Evolutionary conservation across 1,140 invertebrate genomes (phyloP).

Genomic region (Bombus superbus): DNA sequence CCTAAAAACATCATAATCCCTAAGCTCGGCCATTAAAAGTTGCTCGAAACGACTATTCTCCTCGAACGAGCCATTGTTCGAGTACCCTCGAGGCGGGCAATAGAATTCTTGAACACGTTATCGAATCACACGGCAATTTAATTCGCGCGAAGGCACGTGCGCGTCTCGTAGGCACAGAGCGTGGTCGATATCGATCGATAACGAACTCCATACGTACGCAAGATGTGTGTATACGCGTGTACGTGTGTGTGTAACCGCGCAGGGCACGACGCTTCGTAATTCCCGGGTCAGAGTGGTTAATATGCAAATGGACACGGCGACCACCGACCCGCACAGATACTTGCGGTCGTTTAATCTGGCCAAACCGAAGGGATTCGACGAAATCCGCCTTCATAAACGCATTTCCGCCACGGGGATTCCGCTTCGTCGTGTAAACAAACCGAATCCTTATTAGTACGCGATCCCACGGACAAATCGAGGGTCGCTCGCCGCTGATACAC

Average conservation of each 20-base stretch:
- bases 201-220: conserved; percentile 30
- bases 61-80: not conserved
- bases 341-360: conserved; percentile 45
- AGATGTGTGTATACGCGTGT: not conserved
- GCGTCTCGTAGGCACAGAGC: not conserved
- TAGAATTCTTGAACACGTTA: conserved; percentile 23
- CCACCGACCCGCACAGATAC: not conserved
- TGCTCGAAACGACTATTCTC: not conserved
- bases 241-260: conserved; percentile 7
- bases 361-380: conserved; percentile 20
- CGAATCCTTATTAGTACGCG: conserved; percentile 2
- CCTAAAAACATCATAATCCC: not conserved
- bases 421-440: conserved; percentile 1
- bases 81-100: not conserved
- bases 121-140: conserved; percentile 49
- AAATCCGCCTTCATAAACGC: conserved; percentile 22
- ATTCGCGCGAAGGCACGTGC: not conserved
- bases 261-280: conserved; percentile 46
- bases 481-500: not conserved
- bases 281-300: conserved; percentile 44
- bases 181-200: conserved; percentile 34
- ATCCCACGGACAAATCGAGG: conserved; percentile 1
- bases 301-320: conserved; percentile 58
- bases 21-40: not conserved
- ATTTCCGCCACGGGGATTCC: not conserved